Evolutionary conservation across 2,888 invertebrate species (phyloP).

Genomic region (Stegana nigrithorax): DNA sequence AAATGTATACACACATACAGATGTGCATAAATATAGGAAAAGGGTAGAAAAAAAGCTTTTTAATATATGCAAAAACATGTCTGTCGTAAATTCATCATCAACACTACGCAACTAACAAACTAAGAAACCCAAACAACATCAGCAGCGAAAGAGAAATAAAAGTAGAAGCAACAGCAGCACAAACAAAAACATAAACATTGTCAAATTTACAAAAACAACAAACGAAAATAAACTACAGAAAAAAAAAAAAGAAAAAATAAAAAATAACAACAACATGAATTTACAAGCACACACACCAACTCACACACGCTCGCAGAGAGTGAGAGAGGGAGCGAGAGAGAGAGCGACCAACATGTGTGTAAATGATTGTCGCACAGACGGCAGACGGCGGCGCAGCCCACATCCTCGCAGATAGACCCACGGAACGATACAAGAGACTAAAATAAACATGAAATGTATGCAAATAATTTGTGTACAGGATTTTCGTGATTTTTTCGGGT

Average conservation of each 20-base stretch:
- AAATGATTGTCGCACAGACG: background rate
- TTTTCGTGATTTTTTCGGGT: slow-evolving; percentile 14
- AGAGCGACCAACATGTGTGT: background rate
- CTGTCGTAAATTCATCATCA: slow-evolving; percentile 16
- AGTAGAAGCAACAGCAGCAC: background rate
- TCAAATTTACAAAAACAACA: slow-evolving; percentile 16
- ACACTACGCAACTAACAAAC: slow-evolving; percentile 5
- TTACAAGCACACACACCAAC: background rate
- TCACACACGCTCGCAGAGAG: background rate
- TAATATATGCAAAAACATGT: slow-evolving; percentile 11
- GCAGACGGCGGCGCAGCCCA: background rate
- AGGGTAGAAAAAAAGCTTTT: background rate
- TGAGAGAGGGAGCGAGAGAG: too few species aligned
- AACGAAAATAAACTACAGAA: background rate
- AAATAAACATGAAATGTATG: slow-evolving; percentile 12
- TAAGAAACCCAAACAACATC: background rate
- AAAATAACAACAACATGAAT: background rate
- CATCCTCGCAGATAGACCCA: background rate
- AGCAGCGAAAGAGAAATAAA: background rate
- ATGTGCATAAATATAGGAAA: background rate
- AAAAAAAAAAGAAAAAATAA: background rate
- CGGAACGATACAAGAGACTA: background rate
- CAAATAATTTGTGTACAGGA: slow-evolving; percentile 13
- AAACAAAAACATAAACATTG: background rate
- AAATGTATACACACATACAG: background rate